These are phyloP conservation scores for Stomatorhinus walkeri DNA, from an alignment of 2,797 vertebrate genomes.

Conservation along the genomic window DNA sequence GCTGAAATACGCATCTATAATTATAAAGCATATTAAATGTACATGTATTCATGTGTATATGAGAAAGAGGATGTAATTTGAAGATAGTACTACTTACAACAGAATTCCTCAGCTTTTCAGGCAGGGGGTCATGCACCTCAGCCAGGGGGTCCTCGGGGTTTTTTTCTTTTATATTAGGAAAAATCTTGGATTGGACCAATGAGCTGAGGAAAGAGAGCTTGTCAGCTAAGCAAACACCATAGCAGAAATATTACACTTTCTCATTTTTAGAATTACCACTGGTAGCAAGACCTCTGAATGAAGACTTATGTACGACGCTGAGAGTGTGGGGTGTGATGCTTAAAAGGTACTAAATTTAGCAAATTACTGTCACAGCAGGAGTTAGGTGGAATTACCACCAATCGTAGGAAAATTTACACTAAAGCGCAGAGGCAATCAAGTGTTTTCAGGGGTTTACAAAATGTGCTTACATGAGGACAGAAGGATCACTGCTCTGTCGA, in stretches of 20 bases:
- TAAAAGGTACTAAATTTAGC: neutral
- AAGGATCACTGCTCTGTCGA: conserved; percentile 91
- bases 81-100: conserved; percentile 68
- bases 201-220: conserved; percentile 59
- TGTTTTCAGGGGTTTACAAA: neutral
- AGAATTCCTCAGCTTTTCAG: conserved; percentile 91
- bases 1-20: neutral
- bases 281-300: neutral
- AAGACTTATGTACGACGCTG: neutral
- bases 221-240: neutral
- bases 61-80: neutral
- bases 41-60: neutral
- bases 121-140: conserved; percentile 93
- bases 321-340: neutral
- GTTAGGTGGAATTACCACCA: neutral
- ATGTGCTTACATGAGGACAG: conserved; percentile 84
- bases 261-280: neutral
- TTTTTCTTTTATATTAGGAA: conserved; percentile 87
- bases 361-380: neutral
- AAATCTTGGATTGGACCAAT: conserved; percentile 88
- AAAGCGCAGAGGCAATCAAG: neutral
- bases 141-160: conserved; percentile 94
- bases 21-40: neutral
- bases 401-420: neutral
- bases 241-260: neutral